Percentiles rank a stretch among this genome's conserved stretches.
Conservation (phyloP, 1,140 invertebrate species). For the Phenacoccus solenopsis region DNA sequence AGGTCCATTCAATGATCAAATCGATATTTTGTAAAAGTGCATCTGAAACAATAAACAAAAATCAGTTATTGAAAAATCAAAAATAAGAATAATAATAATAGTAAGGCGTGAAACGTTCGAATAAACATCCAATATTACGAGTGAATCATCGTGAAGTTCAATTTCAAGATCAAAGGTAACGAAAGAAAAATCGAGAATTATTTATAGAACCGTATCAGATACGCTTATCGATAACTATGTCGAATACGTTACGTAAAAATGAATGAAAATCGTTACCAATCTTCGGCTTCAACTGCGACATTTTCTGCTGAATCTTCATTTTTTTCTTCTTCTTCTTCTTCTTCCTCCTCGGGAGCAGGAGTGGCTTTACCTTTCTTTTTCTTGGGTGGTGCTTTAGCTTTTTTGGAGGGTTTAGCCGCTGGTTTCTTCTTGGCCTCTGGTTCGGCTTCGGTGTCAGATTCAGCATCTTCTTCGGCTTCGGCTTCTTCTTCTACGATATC, state of each 20-base stretch:
- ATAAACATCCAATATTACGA: too few species aligned
- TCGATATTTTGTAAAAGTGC: too few species aligned
- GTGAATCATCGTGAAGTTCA: not conserved
- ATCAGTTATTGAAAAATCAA: too few species aligned
- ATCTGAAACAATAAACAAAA: too few species aligned
- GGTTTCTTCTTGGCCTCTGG: not conserved
- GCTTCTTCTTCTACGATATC: not conserved
- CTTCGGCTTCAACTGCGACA: not conserved
- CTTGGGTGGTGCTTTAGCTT: constrained; percentile 6
- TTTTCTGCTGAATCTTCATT: not conserved
- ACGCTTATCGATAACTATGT: too few species aligned
- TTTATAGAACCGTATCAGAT: too few species aligned
- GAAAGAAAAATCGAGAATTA: not conserved
- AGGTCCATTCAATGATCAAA: too few species aligned
- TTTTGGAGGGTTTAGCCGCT: not conserved
- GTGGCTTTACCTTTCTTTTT: constrained; percentile 1
- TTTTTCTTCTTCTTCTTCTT: not conserved
- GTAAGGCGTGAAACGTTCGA: too few species aligned
- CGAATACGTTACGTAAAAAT: too few species aligned
- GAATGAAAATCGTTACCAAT: too few species aligned
- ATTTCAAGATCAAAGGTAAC: not conserved
- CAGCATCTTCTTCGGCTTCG: not conserved
- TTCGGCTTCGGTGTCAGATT: not conserved
- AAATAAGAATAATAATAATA: too few species aligned
- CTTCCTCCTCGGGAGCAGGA: not conserved